Evolutionary conservation across 2,797 vertebrate species (phyloP).

Genomic region (Sphenopsis melanotis): DNA sequence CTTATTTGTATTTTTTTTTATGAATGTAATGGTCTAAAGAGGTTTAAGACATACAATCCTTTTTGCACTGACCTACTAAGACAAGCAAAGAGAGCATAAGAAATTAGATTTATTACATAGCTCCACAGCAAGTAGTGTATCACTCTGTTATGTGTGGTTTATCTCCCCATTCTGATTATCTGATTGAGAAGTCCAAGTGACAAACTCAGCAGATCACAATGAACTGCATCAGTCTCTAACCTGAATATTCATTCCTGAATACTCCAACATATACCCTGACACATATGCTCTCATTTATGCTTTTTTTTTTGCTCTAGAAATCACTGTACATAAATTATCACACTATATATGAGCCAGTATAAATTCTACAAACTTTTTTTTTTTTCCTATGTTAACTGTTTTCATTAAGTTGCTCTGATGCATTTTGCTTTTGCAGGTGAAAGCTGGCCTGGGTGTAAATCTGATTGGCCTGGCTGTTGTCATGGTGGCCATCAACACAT

Average conservation of each 20-base stretch:
- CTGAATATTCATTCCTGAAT: neutral
- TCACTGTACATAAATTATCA: neutral
- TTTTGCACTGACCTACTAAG: neutral
- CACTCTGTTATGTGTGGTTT: neutral
- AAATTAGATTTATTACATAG: neutral
- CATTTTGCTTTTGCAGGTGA: constrained; percentile 81
- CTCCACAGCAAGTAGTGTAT: neutral
- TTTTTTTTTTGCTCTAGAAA: neutral
- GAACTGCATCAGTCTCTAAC: neutral
- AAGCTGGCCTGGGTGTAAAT: constrained; percentile 95
- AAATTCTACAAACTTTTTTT: neutral
- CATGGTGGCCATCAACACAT: constrained; percentile 93
- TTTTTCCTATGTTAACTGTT: neutral
- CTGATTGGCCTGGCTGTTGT: constrained; percentile 92
- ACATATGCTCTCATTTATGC: neutral
- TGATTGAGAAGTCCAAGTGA: neutral
- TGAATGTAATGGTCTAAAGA: neutral
- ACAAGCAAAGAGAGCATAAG: neutral
- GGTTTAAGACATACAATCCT: neutral
- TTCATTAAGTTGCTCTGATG: neutral
- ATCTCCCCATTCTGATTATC: neutral
- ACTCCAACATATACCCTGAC: neutral
- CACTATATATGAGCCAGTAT: neutral
- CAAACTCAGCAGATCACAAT: neutral
- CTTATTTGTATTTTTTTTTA: neutral